Evolutionary conservation across 2,888 invertebrate species (phyloP), one percentile per base, ranked within the genome.

Genomic region (Patella pellucida): DNA sequence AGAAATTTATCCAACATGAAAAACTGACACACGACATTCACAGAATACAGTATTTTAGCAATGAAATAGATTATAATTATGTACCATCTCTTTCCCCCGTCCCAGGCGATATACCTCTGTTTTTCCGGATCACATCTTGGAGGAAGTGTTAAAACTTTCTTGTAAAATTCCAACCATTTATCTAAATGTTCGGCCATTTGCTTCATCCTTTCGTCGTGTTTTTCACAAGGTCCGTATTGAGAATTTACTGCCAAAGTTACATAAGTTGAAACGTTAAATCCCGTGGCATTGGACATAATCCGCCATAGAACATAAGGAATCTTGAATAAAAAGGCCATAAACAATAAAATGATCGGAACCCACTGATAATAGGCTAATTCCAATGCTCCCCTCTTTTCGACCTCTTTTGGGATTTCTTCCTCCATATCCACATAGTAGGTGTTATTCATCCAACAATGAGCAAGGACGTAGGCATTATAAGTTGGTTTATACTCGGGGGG

Each of bases 261-360:
- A 50, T 87, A 83, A 74, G 86, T 87, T 73, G 84, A 85, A 75
- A 88, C 78, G 78, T 87, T 88, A 31, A 89, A 79, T 23, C 88
- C 89, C 27, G 85, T 85, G 15, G 79, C 81, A 15, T 87, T 84
- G 69, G 83, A 85, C 74, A 92, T 85, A 76, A 92, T 87, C 54
- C 92, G 83, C 92, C 92, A 92, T n/a, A 92, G 76, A 52, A 92
- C 85, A 67, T 91, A 89, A 4, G 92, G 92, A 62, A 92, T 83
- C 83, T 92, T 92, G 87, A 92, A 92, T 51, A 92, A 82, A 76
- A 92, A 90, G 12, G 92, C 92, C 88, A 92, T 92, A 74, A 91
- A 86, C 56, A 92, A 90, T 23, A 92, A 88, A 73, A 92, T 88
- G 85, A 92, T 86, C 77, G 92, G 90, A 79, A 91, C 88, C 92